Evolutionary conservation across 2,797 vertebrate genomes (phyloP).

Genomic region (Enteromius paludinosus): DNA sequence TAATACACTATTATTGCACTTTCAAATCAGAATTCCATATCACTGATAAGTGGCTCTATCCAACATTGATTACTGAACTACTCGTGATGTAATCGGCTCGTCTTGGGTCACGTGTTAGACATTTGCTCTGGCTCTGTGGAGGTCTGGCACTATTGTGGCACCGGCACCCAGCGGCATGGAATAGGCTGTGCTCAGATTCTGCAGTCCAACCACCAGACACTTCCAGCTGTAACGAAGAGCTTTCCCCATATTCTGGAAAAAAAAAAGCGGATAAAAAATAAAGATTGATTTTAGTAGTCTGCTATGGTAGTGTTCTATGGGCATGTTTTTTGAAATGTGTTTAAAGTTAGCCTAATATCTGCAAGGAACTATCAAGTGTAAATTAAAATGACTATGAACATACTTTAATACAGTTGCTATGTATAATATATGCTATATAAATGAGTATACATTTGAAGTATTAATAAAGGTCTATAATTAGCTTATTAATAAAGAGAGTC

Average conservation of each 20-base stretch:
- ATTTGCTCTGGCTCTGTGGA: constrained; percentile 6
- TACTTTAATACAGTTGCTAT: neutral
- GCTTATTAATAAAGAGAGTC: neutral
- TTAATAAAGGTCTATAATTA: neutral
- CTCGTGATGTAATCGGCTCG: neutral
- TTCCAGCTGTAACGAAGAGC: constrained; percentile 84
- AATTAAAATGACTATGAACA: neutral
- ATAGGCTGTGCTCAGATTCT: constrained; percentile 80
- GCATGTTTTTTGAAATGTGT: neutral
- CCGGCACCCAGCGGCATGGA: constrained; percentile 74
- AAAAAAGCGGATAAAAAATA: neutral
- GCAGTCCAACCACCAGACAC: constrained; percentile 85
- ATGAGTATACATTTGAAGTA: no score
- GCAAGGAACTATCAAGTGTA: neutral
- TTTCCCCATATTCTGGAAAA: constrained; percentile 85
- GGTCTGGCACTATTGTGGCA: constrained; percentile 72
- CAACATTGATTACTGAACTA: neutral
- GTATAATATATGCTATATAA: neutral
- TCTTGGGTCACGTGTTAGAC: neutral
- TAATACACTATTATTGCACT: neutral
- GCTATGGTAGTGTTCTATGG: neutral
- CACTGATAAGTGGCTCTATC: neutral
- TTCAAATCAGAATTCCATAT: neutral
- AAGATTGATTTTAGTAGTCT: neutral
- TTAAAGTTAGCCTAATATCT: neutral